Evolutionary conservation across 2,113 vertebrate species (phyloP).

Genomic region (Aphelocoma coerulescens): DNA sequence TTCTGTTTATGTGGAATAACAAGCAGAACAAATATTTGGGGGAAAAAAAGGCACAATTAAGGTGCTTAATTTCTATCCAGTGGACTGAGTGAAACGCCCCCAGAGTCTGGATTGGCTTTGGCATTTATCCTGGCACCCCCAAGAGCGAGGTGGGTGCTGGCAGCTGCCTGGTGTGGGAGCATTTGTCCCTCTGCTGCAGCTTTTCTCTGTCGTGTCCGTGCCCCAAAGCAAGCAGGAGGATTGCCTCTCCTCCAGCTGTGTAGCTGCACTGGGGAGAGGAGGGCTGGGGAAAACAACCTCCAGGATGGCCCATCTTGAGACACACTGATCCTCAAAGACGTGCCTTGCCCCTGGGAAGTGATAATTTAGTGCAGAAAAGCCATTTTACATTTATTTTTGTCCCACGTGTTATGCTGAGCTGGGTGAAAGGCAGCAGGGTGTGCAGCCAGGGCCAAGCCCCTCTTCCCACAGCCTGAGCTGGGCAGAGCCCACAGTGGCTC

Average conservation of each 20-base stretch:
- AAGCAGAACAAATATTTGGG: not conserved
- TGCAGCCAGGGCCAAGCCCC: not conserved
- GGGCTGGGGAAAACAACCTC: not conserved
- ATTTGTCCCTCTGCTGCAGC: not conserved
- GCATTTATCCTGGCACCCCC: not conserved
- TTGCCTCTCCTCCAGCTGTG: not conserved
- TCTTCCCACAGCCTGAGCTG: accelerated
- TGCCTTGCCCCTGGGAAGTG: not conserved
- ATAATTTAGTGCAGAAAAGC: not conserved
- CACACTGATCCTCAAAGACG: not conserved
- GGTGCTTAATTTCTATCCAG: not conserved
- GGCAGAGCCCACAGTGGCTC: accelerated
- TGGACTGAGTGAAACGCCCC: accelerated
- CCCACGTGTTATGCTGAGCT: accelerated
- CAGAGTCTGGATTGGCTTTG: not conserved
- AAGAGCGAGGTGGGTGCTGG: accelerated
- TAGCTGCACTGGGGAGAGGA: not conserved
- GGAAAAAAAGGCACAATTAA: not conserved
- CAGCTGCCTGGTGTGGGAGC: not conserved
- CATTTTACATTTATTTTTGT: not conserved
- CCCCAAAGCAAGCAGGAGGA: not conserved
- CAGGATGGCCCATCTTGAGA: not conserved
- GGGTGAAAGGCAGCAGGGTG: not conserved
- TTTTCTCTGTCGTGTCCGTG: accelerated
- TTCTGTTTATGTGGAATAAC: not conserved